phyloP scores from a whole-genome alignment of 64 coral and sea anemone species.

The Stichodactyla mertensii region DNA sequence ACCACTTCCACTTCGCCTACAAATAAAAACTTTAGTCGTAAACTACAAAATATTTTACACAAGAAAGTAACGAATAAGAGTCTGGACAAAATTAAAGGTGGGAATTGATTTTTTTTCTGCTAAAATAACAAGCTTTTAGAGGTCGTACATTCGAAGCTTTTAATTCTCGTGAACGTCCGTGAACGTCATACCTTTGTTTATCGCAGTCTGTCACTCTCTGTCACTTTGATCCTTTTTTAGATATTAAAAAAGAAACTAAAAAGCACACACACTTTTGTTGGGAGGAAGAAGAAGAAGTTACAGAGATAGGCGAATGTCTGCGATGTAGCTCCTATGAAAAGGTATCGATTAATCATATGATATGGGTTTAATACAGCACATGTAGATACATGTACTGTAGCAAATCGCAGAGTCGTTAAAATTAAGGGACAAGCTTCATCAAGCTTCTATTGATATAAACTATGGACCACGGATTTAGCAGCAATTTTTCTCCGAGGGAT shows the following conservation, averaged over 20 bases:
- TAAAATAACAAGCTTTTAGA: not conserved
- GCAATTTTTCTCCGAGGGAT: too few relatives aligned
- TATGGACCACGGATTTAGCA: too few relatives aligned
- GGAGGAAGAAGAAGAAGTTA: conserved; percentile 4
- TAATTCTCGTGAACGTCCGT: too few relatives aligned
- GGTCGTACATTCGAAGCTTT: not conserved
- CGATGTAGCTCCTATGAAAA: conserved; percentile 25
- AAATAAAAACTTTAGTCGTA: conserved; percentile 5
- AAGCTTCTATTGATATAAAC: too few relatives aligned
- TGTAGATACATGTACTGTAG: too few relatives aligned
- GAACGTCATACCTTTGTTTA: too few relatives aligned
- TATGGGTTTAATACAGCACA: too few relatives aligned
- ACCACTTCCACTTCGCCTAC: not conserved
- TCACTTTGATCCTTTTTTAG: not conserved
- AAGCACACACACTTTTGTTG: conserved; percentile 21
- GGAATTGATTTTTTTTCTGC: not conserved
- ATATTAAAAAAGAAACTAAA: not conserved
- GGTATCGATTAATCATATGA: not conserved
- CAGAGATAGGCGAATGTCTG: conserved; percentile 1
- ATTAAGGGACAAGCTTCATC: too few relatives aligned
- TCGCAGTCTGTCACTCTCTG: not conserved
- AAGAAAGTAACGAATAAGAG: not conserved
- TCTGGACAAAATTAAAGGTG: conserved; percentile 4
- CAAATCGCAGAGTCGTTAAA: too few relatives aligned
- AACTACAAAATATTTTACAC: not conserved